A percentile compares a stretch with the other conserved stretches of the same genome.
Evolutionary conservation across 64 coral and sea anemone genomes (phyloP).

Genomic region (Hydrozoanthus tunicans): DNA sequence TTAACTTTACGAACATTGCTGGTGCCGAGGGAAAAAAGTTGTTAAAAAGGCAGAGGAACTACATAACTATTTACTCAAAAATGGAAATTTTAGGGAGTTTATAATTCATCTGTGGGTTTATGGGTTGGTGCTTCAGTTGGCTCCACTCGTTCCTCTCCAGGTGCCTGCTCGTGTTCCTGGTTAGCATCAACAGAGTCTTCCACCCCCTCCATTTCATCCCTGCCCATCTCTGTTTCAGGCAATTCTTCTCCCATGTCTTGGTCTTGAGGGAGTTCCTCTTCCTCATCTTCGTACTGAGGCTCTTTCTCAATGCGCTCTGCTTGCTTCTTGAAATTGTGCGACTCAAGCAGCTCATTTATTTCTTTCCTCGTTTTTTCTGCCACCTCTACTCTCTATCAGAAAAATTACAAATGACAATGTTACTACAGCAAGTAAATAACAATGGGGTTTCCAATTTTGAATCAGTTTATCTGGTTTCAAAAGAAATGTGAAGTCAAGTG

Average conservation of each 20-base stretch:
- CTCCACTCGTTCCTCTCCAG: conserved; percentile 37
- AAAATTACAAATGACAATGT: background rate
- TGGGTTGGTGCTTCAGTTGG: background rate
- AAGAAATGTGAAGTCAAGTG: background rate
- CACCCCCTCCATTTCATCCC: background rate
- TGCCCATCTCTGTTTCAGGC: conserved; percentile 1
- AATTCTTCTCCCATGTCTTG: conserved; percentile 14
- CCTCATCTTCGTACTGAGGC: conserved; percentile 29
- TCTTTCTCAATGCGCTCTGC: conserved; percentile 54
- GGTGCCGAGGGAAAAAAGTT: background rate
- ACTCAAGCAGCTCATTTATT: conserved; percentile 31
- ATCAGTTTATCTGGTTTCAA: no score
- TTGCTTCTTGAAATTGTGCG: conserved; percentile 41
- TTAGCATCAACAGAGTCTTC: conserved; percentile 31
- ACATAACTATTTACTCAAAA: background rate
- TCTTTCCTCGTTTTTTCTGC: conserved; percentile 46
- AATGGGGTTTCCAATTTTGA: background rate
- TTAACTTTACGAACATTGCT: background rate
- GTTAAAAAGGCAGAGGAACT: conserved; percentile 26
- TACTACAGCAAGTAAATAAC: no score
- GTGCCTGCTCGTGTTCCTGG: conserved; percentile 36
- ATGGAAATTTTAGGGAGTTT: background rate
- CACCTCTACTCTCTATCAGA: conserved; percentile 17
- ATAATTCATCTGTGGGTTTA: conserved; percentile 37
- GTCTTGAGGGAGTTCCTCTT: conserved; percentile 15